Conservation (phyloP, 2,113 vertebrate genomes). For the Gasterosteus aculeatus region DNA sequence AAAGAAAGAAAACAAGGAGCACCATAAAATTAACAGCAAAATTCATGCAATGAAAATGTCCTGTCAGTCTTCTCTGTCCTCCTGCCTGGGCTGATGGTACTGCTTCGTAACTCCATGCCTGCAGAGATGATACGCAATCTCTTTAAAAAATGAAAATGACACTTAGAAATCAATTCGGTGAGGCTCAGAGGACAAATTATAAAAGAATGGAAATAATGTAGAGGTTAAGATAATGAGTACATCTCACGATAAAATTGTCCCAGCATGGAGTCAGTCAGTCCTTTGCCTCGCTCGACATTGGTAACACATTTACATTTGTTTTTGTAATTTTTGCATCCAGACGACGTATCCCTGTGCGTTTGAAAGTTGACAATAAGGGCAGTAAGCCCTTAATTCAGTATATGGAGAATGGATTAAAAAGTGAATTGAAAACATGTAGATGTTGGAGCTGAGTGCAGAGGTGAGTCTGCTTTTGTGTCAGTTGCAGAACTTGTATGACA, state of each 20-base stretch:
- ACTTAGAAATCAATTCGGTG: neutral
- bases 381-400: slow-evolving; percentile 14
- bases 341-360: slow-evolving; percentile 2
- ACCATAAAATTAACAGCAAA: slow-evolving; percentile 9
- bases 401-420: slow-evolving; percentile 1
- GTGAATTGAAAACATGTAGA: slow-evolving; percentile 8
- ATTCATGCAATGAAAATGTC: slow-evolving; percentile 25
- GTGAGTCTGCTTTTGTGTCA: neutral
- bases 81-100: neutral
- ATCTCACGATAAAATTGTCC: slow-evolving; percentile 11
- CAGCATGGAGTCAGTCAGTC: slow-evolving; percentile 1
- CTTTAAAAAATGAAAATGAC: neutral
- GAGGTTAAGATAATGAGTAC: slow-evolving; percentile 14
- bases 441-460: slow-evolving; percentile 15
- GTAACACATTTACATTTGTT: slow-evolving; percentile 13
- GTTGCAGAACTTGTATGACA: neutral
- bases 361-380: slow-evolving; percentile 27
- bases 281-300: neutral
- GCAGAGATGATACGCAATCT: neutral
- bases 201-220: neutral
- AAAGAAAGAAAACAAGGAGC: slow-evolving; percentile 40
- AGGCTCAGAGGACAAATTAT: neutral
- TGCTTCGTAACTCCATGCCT: neutral
- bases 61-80: slow-evolving; percentile 7
- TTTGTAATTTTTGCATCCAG: neutral